Base-by-base conservation (phyloP, 92 coral and sea anemone species). In the Phymanthus crucifer region DNA sequence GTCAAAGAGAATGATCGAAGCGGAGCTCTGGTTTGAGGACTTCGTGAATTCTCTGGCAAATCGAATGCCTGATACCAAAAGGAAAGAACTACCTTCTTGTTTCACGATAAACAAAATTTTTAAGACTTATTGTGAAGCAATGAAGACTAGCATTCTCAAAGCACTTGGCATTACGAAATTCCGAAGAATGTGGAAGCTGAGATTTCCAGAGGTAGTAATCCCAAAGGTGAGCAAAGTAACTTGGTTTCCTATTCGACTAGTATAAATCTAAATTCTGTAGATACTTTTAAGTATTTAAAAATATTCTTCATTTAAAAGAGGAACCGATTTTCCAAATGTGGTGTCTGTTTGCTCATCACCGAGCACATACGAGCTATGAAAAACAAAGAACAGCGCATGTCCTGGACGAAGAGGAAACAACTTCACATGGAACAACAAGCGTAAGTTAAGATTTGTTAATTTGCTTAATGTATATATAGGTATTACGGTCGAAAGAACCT, bases 371-470 rank as follows among this genome's bases (percentile, higher is more conserved):
- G 85, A 6, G 45, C 40, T 0, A 86, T 79, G 1, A 27, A 8
- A 4, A 47, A 70, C 73, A 78, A 83, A 56, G 82, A 79, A 12
- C 72, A 83, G 14, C n/a, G 83, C 33, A 6, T 80, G 73, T n/a
- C 79, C 6, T 88, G 88, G 88, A 69, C 79, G 0, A 66, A 87
- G 21, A 66, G 37, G 48, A 83, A 83, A 45, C 82, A 78, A 23
- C 74, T 23, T 0, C 88, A 83, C 34, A 83, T 83, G 81, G 91
- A 87, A 3, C 88, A 87, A 23, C 88, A 87, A 37, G 78, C 85
- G 83, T 87, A 73, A 66, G 87, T 87, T n/a, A 9, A n/a, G 31
- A 37, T 38, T 34, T 61, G 18, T 17, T 33, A 37, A 52, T n/a
- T n/a, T n/a, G n/a, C n/a, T n/a, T n/a, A n/a, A n/a, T n/a, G n/a